These are phyloP conservation scores for Pangasianodon gigas DNA, from an alignment of 2,113 vertebrate species.

Conservation along the genomic window DNA sequence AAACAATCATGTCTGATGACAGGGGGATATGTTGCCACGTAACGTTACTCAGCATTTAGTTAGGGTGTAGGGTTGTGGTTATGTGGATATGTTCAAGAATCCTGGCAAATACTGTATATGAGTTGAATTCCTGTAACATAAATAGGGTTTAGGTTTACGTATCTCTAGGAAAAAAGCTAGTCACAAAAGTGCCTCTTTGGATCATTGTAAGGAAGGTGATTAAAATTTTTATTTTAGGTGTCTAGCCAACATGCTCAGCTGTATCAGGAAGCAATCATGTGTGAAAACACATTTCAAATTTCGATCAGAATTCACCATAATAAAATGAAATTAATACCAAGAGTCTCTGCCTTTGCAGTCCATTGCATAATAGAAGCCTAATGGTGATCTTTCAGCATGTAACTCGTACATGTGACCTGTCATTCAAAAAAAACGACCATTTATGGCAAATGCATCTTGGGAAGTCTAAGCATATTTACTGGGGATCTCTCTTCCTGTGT, in stretches of 20 bases:
- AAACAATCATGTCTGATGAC: background rate
- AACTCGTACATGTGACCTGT: background rate
- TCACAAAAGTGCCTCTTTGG: background rate
- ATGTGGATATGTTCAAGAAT: background rate
- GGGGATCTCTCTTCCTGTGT: slow-evolving; percentile 39
- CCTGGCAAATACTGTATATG: background rate
- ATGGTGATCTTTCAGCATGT: background rate
- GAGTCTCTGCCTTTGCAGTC: background rate
- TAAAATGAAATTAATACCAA: background rate
- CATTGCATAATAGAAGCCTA: background rate
- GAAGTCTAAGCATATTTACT: background rate
- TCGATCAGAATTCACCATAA: too few species aligned
- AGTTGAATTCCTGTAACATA: background rate
- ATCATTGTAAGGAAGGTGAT: background rate
- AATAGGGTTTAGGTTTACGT: background rate
- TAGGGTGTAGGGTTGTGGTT: background rate
- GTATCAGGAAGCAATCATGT: background rate
- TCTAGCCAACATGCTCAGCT: background rate
- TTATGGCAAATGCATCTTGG: too few species aligned
- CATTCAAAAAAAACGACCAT: background rate
- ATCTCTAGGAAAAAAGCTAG: background rate
- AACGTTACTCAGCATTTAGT: background rate
- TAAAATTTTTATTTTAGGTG: background rate
- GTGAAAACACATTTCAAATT: background rate
- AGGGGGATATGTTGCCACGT: background rate